These are phyloP conservation scores for Podilymbus podiceps DNA, from an alignment of 2,113 vertebrate species.

Conservation along the genomic window DNA sequence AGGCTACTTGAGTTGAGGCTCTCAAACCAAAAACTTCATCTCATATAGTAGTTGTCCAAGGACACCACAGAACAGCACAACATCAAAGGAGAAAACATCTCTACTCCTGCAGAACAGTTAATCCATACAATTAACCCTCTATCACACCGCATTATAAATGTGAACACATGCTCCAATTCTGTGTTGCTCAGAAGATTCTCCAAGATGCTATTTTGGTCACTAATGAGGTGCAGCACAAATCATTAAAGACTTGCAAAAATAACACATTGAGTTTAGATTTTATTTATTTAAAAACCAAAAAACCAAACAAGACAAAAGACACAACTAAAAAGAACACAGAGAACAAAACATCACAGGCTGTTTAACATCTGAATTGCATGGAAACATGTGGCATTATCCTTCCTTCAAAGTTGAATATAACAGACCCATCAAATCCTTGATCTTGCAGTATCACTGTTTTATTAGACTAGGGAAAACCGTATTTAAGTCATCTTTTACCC, in stretches of 20 bases:
- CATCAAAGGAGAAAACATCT: conserved; percentile 10
- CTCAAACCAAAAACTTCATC: background rate
- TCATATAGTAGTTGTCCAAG: background rate
- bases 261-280: background rate
- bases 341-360: background rate
- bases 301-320: background rate
- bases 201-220: background rate
- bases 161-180: background rate
- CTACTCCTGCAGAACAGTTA: conserved; percentile 5
- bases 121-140: conserved; percentile 33
- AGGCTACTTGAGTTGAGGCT: background rate
- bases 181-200: conserved; percentile 7
- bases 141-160: background rate
- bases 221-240: conserved; percentile 15
- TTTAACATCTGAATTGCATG: background rate
- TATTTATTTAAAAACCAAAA: background rate
- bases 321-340: background rate
- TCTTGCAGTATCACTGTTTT: background rate
- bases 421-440: background rate
- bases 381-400: background rate
- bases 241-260: conserved; percentile 8
- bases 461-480: background rate
- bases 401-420: background rate
- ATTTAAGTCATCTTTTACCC: background rate
- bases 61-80: background rate